phyloP scores from a whole-genome alignment of 2,888 invertebrate genomes.

The Cremastobaeus sp. region DNA sequence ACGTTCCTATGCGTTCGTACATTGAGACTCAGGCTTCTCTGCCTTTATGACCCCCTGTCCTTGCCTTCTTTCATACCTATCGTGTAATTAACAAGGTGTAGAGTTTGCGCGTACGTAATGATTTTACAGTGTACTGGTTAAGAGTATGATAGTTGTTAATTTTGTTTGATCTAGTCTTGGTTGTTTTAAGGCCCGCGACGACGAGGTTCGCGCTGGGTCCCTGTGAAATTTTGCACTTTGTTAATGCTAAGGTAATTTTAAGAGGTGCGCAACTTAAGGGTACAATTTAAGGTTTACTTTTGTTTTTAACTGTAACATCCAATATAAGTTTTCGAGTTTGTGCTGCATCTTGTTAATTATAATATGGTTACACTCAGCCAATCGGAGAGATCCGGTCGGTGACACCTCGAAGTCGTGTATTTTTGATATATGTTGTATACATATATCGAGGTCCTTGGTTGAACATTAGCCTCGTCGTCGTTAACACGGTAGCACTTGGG shows the following conservation, averaged over 20 bases:
- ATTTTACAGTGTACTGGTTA: too few relatives aligned
- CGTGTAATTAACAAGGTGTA: slow-evolving; percentile 24
- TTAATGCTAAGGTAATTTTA: too few relatives aligned
- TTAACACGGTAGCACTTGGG: slow-evolving; percentile 37
- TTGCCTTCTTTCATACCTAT: neutral
- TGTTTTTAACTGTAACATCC: neutral
- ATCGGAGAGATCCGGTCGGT: slow-evolving; percentile 17
- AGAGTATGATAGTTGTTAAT: too few relatives aligned
- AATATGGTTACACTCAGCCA: neutral
- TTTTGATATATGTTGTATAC: slow-evolving; percentile 54
- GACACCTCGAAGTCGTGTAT: slow-evolving; percentile 38
- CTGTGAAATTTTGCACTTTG: too few relatives aligned
- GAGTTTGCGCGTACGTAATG: too few relatives aligned
- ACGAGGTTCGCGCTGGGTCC: too few relatives aligned
- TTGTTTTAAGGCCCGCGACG: too few relatives aligned
- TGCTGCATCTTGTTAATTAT: slow-evolving; percentile 19
- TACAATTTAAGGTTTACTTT: too few relatives aligned
- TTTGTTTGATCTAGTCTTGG: too few relatives aligned
- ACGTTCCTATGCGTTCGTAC: slow-evolving; percentile 50
- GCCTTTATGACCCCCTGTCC: neutral
- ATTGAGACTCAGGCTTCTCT: slow-evolving; percentile 26
- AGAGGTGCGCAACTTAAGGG: too few relatives aligned
- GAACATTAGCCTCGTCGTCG: slow-evolving; percentile 38
- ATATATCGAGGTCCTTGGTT: slow-evolving; percentile 35
- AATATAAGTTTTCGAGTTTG: too few relatives aligned